Percentiles rank a stretch among this genome's conserved stretches.
Evolutionary conservation across 2,797 vertebrate species (phyloP).

Genomic region (Coranthus polyacanthus): DNA sequence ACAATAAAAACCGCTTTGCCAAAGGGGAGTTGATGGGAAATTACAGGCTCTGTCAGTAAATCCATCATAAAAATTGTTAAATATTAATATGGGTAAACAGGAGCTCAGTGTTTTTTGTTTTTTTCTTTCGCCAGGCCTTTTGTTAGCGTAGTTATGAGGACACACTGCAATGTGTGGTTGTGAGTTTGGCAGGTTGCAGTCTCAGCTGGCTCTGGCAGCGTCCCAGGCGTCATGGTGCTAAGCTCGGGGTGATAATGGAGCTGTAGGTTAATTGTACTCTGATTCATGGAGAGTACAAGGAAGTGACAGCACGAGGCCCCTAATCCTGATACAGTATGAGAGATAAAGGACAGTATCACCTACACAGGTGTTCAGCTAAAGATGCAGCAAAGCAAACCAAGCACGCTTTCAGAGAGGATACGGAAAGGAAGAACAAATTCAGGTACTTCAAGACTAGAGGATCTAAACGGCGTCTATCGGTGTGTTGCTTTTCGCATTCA

Average conservation of each 20-base stretch:
- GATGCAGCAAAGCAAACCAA: neutral
- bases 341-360: constrained; percentile 17
- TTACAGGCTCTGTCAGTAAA: constrained; percentile 6
- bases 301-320: constrained; percentile 43
- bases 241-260: constrained; percentile 28
- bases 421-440: constrained; percentile 49
- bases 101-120: constrained; percentile 20
- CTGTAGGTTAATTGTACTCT: constrained; percentile 50
- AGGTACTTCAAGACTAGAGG: constrained; percentile 2
- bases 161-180: constrained; percentile 45
- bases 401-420: constrained; percentile 9
- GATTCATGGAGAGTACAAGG: constrained; percentile 39
- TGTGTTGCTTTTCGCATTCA: too few species aligned
- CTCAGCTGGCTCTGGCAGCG: constrained; percentile 51
- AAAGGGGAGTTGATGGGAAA: constrained; percentile 16
- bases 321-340: constrained; percentile 21
- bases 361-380: constrained; percentile 19
- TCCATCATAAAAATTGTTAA: constrained; percentile 7
- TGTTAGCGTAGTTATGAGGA: constrained; percentile 37
- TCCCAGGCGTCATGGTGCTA: constrained; percentile 39
- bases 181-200: constrained; percentile 50
- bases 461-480: constrained; percentile 1
- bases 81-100: constrained; percentile 16
- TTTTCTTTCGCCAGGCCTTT: constrained; percentile 19
- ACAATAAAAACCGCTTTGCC: constrained; percentile 16